Conservation (phyloP, 2,113 vertebrate species). For the Micromys minutus region DNA sequence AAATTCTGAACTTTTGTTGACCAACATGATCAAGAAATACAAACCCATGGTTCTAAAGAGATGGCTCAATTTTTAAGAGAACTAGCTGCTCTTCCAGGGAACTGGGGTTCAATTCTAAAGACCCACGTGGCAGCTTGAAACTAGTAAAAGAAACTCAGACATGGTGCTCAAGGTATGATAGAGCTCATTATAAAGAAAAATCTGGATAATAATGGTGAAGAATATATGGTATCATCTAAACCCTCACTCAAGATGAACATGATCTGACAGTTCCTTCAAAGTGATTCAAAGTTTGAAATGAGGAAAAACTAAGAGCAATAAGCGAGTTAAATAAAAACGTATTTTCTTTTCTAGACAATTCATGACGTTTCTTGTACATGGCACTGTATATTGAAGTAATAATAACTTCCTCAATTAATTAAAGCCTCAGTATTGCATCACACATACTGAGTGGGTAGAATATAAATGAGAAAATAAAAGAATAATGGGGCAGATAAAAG, state of each 20-base stretch:
- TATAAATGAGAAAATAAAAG: background rate
- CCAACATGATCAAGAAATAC: background rate
- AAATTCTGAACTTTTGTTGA: background rate
- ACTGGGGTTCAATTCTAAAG: too few relatives aligned
- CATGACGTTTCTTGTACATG: background rate
- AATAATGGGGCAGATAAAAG: background rate
- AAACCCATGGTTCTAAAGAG: background rate
- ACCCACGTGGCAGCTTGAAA: too few relatives aligned
- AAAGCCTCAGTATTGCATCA: background rate
- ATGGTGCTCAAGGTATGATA: background rate
- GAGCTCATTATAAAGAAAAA: background rate
- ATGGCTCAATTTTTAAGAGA: too few relatives aligned
- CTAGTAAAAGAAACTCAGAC: background rate
- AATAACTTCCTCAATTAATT: background rate
- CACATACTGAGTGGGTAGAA: rapidly evolving
- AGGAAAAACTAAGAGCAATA: background rate
- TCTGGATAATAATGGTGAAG: background rate
- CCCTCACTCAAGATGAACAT: background rate
- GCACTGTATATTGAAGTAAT: background rate
- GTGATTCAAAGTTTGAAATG: background rate
- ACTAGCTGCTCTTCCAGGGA: too few relatives aligned
- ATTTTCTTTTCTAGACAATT: background rate
- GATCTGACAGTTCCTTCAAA: background rate
- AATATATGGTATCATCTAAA: background rate
- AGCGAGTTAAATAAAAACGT: background rate